Evolutionary conservation across 2,888 invertebrate genomes (phyloP).

Genomic region (Xanthostigma xanthostigma): DNA sequence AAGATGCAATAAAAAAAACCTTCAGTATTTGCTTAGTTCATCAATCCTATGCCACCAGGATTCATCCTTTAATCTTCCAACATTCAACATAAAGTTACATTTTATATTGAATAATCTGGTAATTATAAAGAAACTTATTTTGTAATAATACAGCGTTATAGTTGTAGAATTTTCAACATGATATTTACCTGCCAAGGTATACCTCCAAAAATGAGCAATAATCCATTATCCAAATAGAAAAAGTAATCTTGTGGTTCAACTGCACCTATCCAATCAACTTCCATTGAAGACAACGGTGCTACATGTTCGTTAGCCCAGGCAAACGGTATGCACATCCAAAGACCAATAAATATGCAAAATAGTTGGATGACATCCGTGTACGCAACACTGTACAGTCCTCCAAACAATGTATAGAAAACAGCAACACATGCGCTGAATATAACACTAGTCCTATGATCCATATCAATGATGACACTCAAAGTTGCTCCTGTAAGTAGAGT

Average conservation of each 20-base stretch:
- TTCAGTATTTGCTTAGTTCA: too few relatives aligned
- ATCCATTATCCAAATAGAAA: conserved; percentile 75
- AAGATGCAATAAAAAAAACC: too few relatives aligned
- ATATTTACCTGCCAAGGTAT: conserved; percentile 83
- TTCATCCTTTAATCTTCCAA: too few relatives aligned
- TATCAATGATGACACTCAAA: conserved; percentile 89
- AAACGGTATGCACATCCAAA: conserved; percentile 97
- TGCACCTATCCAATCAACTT: conserved; percentile 80
- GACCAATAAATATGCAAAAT: conserved; percentile 92
- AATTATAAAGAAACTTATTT: neutral
- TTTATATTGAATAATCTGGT: neutral
- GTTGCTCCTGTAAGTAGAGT: conserved; percentile 62
- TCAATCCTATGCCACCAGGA: too few relatives aligned
- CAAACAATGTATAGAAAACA: conserved; percentile 93
- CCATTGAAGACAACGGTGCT: conserved; percentile 61
- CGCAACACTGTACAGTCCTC: conserved; percentile 94
- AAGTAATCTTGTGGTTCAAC: conserved; percentile 58
- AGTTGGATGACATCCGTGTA: conserved; percentile 98
- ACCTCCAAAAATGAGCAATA: conserved; percentile 85
- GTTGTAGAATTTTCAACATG: neutral
- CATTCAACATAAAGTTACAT: neutral
- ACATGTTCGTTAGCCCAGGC: conserved; percentile 83
- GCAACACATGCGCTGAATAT: conserved; percentile 93
- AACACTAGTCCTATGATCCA: conserved; percentile 85
- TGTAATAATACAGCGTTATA: neutral